phyloP scores from a whole-genome alignment of 2,113 vertebrate genomes.

The Isichthys henryi region DNA sequence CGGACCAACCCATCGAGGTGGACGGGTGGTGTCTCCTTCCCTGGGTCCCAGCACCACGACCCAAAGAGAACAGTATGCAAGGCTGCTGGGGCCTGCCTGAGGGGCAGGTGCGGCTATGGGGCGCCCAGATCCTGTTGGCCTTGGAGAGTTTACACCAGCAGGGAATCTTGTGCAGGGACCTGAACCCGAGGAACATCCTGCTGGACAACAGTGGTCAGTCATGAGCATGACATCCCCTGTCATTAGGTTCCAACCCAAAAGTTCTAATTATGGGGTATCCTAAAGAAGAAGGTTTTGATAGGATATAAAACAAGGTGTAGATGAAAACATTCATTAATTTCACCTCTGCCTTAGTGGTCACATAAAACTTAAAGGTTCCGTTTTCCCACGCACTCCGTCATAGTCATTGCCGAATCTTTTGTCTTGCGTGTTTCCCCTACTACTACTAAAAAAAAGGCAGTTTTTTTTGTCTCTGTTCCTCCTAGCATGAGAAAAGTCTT shows the following conservation, averaged over 20 bases:
- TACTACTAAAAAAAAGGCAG: background rate
- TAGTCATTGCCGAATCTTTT: background rate
- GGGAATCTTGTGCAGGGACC: conserved; percentile 86
- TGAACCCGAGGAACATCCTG: conserved; percentile 93
- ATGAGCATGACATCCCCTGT: background rate
- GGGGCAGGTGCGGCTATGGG: conserved; percentile 77
- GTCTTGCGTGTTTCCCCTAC: background rate
- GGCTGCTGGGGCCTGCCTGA: conserved; percentile 67
- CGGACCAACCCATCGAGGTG: conserved; percentile 58
- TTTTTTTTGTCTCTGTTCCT: background rate
- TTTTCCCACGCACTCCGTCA: background rate
- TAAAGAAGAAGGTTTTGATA: background rate
- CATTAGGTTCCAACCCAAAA: background rate
- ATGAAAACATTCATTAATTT: background rate
- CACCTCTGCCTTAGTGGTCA: background rate
- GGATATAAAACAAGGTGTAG: background rate
- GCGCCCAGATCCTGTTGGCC: conserved; percentile 81
- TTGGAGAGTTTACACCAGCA: conserved; percentile 90
- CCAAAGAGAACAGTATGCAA: background rate
- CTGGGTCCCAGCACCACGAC: conserved; percentile 27
- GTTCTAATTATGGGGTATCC: background rate
- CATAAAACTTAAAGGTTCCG: background rate
- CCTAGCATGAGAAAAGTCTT: background rate
- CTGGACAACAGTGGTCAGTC: conserved; percentile 74
- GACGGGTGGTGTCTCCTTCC: conserved; percentile 57